These are phyloP conservation scores for Condylostylus longicornis DNA, from an alignment of 1,140 invertebrate species.

Conservation along the genomic window DNA sequence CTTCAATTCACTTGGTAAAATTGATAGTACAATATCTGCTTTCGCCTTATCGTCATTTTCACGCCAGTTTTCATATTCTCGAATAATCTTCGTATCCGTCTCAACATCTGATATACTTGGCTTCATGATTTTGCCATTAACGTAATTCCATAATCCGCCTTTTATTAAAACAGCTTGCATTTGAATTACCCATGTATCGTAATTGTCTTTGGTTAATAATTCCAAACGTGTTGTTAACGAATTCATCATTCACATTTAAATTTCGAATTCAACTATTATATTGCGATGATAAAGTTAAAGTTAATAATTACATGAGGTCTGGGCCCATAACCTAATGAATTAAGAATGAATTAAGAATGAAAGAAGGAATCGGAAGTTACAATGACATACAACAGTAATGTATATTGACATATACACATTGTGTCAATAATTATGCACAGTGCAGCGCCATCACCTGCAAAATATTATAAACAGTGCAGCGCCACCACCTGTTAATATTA, in stretches of 20 bases:
- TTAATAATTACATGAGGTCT: neutral
- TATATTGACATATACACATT: too few species aligned
- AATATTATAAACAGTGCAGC: too few species aligned
- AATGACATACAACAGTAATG: too few species aligned
- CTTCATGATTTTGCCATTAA: neutral
- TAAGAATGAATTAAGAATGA: too few species aligned
- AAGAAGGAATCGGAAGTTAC: too few species aligned
- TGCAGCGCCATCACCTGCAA: too few species aligned
- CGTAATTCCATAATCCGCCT: conserved; percentile 1
- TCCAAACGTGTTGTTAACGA: neutral
- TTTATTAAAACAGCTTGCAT: conserved; percentile 1
- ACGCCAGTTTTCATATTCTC: too few species aligned
- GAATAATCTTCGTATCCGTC: too few species aligned
- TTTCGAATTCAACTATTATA: too few species aligned
- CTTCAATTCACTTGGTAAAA: conserved; percentile 10
- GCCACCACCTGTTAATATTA: too few species aligned
- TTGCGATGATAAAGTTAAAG: neutral
- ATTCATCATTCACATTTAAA: neutral
- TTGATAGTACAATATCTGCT: conserved; percentile 10
- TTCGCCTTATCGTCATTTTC: conserved; percentile 11
- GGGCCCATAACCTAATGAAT: conserved; percentile 6
- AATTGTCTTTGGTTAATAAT: conserved; percentile 4
- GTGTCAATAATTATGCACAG: too few species aligned
- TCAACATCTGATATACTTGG: conserved; percentile 3
- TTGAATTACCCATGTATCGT: conserved; percentile 16